phyloP scores from a whole-genome alignment of 2,888 invertebrate genomes.

The Agrotis segetum region DNA sequence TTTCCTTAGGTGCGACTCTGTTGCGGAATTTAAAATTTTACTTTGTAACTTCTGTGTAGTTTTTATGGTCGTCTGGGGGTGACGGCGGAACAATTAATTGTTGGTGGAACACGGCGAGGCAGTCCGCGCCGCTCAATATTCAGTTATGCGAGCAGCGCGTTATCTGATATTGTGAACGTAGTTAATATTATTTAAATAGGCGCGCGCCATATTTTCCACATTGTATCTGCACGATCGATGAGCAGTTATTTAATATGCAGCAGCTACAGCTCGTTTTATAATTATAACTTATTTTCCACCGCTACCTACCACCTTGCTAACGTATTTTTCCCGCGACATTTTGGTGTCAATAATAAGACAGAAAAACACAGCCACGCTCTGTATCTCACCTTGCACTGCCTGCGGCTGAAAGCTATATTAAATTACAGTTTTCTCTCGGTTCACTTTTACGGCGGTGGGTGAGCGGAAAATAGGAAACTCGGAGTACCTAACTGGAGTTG shows the following conservation, averaged over 20 bases:
- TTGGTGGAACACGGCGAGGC: conserved; percentile 46
- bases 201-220: conserved; percentile 29
- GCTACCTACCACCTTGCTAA: neutral
- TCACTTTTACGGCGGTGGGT: neutral
- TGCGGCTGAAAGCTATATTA: conserved; percentile 23
- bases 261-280: neutral
- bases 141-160: conserved; percentile 43
- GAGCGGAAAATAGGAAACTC: neutral
- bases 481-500: neutral
- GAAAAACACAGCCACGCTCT: neutral
- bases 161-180: conserved; percentile 48
- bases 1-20: conserved; percentile 49
- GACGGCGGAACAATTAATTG: conserved; percentile 58
- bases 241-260: conserved; percentile 2
- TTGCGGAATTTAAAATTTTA: conserved; percentile 52
- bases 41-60: conserved; percentile 52
- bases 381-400: conserved; percentile 2
- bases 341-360: neutral
- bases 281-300: neutral
- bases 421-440: conserved; percentile 17
- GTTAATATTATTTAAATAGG: conserved; percentile 43
- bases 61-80: conserved; percentile 59
- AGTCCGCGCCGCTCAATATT: conserved; percentile 49
- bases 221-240: conserved; percentile 35
- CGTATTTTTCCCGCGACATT: neutral